These are phyloP conservation scores for Rhagonycha fulva DNA, from an alignment of 2,888 invertebrate species.

Conservation along the genomic window DNA sequence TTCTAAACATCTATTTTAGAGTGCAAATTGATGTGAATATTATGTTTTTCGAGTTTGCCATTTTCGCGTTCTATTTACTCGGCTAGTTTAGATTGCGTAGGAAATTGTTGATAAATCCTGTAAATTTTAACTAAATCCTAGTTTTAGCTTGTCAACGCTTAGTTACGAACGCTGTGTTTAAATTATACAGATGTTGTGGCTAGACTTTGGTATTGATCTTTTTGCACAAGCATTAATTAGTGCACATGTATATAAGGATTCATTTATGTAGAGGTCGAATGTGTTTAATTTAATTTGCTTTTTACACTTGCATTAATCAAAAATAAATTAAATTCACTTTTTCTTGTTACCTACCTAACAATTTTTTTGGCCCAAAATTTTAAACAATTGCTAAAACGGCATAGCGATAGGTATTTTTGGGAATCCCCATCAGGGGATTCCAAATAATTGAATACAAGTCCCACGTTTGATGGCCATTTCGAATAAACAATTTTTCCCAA, in stretches of 20 bases:
- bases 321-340: neutral
- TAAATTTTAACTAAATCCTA: slow-evolving; percentile 3
- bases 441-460: neutral
- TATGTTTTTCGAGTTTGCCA: neutral
- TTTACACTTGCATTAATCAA: neutral
- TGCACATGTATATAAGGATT: neutral
- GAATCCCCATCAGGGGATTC: neutral
- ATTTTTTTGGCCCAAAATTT: neutral
- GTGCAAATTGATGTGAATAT: neutral
- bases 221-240: slow-evolving; percentile 2
- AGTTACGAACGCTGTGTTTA: neutral
- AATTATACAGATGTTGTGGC: neutral
- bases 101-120: slow-evolving; percentile 1
- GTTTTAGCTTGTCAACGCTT: slow-evolving; percentile 9
- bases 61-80: neutral
- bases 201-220: slow-evolving; percentile 15
- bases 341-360: neutral
- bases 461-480: neutral
- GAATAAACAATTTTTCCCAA: neutral
- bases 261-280: neutral
- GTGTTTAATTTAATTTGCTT: neutral
- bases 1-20: neutral
- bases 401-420: neutral
- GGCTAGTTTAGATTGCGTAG: neutral
- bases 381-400: neutral